A percentile compares a stretch with the other conserved stretches of the same genome.
These are phyloP conservation scores for Rugalucina vietnamica DNA, from an alignment of 2,888 invertebrate species.

Conservation along the genomic window DNA sequence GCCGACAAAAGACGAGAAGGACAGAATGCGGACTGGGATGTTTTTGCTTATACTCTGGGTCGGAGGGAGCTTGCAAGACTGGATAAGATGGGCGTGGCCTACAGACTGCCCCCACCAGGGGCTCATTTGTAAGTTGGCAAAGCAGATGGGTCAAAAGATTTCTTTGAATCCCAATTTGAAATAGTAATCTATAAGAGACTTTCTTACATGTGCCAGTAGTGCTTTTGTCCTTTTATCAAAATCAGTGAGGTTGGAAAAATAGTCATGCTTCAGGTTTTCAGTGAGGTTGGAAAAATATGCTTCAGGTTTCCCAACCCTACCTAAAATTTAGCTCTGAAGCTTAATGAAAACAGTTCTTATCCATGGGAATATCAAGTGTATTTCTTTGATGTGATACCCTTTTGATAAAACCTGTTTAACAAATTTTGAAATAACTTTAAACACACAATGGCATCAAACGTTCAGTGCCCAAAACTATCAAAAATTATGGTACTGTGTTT, in stretches of 20 bases:
- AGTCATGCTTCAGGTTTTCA: not conserved
- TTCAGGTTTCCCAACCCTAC: not conserved
- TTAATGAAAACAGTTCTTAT: no score
- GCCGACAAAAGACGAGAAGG: slow-evolving; percentile 44
- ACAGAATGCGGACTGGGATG: slow-evolving; percentile 73
- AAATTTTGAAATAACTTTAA: not conserved
- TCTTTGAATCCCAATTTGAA: not conserved
- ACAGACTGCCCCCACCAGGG: slow-evolving; percentile 81
- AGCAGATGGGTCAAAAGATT: not conserved
- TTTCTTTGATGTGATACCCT: no score
- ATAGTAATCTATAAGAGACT: not conserved
- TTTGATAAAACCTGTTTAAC: not conserved
- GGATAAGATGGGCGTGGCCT: slow-evolving; percentile 73
- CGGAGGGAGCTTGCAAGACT: slow-evolving; percentile 76
- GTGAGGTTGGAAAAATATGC: not conserved
- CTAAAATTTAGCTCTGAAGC: not conserved
- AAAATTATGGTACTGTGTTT: not conserved
- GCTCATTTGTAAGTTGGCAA: slow-evolving; percentile 64
- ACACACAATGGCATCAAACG: not conserved
- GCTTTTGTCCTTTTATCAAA: not conserved
- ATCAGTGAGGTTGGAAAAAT: not conserved
- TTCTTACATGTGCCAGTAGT: not conserved
- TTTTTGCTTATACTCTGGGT: slow-evolving; percentile 78
- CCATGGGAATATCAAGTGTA: no score
- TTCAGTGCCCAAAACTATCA: not conserved